A percentile compares a stretch with the other conserved stretches of the same genome.
phyloP scores from a whole-genome alignment of 2,113 vertebrate species.

The Turdus rufiventris region DNA sequence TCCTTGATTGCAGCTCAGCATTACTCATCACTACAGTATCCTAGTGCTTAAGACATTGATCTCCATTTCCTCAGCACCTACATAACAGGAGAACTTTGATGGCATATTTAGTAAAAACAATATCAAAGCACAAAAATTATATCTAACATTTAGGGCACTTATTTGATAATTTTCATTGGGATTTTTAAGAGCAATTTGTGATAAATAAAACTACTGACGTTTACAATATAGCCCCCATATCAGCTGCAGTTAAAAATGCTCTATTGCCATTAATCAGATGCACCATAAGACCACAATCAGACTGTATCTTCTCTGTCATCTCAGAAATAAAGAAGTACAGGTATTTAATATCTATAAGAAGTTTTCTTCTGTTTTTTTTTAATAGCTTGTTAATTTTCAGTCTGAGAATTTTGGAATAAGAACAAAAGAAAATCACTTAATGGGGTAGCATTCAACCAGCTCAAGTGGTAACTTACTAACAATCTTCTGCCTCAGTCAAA shows the following conservation, averaged over 20 bases:
- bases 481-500: not conserved
- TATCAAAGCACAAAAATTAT: not conserved
- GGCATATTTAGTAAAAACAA: not conserved
- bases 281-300: not conserved
- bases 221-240: not conserved
- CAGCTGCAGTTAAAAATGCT: not conserved
- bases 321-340: not conserved
- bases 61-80: not conserved
- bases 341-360: not conserved
- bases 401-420: not conserved
- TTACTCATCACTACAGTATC: not conserved
- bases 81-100: fast-evolving
- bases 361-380: not conserved
- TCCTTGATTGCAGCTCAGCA: not conserved
- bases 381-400: not conserved
- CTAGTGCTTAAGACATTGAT: not conserved
- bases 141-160: not conserved
- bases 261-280: not conserved
- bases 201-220: not conserved
- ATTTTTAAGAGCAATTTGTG: not conserved
- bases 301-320: not conserved
- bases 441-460: not conserved
- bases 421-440: not conserved
- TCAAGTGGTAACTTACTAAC: not conserved
- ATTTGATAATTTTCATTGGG: not conserved